Conservation (phyloP, 2,888 invertebrate species). For the Caenorhabditis sulstoni region DNA sequence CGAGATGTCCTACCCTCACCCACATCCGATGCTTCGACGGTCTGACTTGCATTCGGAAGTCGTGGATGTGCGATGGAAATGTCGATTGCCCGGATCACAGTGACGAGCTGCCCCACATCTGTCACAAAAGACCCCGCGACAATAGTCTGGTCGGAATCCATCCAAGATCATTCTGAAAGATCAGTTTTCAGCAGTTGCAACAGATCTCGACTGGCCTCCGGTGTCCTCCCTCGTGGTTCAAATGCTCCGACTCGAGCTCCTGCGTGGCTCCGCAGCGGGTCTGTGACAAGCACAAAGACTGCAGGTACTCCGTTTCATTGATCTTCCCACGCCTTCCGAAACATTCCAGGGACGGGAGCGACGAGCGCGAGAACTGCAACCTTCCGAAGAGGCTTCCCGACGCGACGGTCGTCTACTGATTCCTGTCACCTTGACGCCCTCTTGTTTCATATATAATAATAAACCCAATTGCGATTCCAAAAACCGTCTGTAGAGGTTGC, state of each 20-base stretch:
- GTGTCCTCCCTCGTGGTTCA: slow-evolving; percentile 68
- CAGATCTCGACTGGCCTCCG: slow-evolving; percentile 36
- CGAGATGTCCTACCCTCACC: slow-evolving; percentile 45
- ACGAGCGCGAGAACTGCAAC: slow-evolving; percentile 63
- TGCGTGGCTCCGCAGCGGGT: slow-evolving; percentile 61
- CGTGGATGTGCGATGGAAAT: slow-evolving; percentile 70
- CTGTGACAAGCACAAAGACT: slow-evolving; percentile 65
- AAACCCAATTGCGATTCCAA: slow-evolving; percentile 49
- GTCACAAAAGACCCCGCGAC: slow-evolving; percentile 50
- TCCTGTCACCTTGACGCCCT: neutral
- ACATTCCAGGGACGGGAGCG: slow-evolving; percentile 63
- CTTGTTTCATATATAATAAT: slow-evolving; percentile 50
- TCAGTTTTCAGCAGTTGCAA: slow-evolving; percentile 39
- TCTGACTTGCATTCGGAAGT: slow-evolving; percentile 64
- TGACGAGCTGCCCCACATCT: slow-evolving; percentile 64
- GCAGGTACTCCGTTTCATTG: slow-evolving; percentile 37
- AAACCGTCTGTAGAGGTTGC: slow-evolving; percentile 39
- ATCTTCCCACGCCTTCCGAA: neutral
- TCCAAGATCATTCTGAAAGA: neutral
- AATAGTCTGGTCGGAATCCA: slow-evolving; percentile 43
- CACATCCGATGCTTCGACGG: slow-evolving; percentile 63
- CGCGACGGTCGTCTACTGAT: slow-evolving; percentile 44
- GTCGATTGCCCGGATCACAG: slow-evolving; percentile 68
- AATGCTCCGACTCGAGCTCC: slow-evolving; percentile 60
- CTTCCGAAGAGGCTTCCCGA: slow-evolving; percentile 9